Evolutionary conservation across 2,888 invertebrate species (phyloP).

Genomic region (Nomada lathburiana): DNA sequence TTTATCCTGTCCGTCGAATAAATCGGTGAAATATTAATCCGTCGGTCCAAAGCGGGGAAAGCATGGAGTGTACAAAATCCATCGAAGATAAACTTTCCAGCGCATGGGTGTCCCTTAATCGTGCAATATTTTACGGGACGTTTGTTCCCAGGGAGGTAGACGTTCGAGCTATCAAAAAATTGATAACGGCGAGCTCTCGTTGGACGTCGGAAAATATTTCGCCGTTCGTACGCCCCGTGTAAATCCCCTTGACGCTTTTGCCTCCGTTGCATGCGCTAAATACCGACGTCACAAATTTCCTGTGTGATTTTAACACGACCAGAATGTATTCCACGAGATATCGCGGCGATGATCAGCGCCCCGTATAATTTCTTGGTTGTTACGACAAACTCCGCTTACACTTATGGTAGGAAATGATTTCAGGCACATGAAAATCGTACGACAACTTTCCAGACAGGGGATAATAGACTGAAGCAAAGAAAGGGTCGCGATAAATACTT

Average conservation of each 20-base stretch:
- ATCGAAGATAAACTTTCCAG: background rate
- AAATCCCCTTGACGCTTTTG: slow-evolving; percentile 1
- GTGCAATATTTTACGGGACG: background rate
- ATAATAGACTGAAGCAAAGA: no score
- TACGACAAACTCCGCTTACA: background rate
- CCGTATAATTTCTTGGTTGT: background rate
- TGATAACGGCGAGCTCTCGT: slow-evolving; percentile 6
- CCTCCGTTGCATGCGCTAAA: background rate
- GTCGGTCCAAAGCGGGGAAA: background rate
- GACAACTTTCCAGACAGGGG: no score
- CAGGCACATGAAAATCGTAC: no score
- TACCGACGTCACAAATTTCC: background rate
- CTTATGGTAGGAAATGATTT: no score
- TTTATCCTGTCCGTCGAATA: background rate
- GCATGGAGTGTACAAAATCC: background rate
- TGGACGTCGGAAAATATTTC: slow-evolving; percentile 14
- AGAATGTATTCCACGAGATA: background rate
- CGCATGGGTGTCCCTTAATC: background rate
- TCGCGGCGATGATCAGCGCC: background rate
- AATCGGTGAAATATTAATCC: background rate
- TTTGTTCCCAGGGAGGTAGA: background rate
- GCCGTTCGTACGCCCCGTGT: background rate
- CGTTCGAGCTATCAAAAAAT: background rate
- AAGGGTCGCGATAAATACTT: no score
- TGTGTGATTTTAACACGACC: background rate